Conservation (phyloP, 2,113 vertebrate species). For the Phylloscopus trochiloides region DNA sequence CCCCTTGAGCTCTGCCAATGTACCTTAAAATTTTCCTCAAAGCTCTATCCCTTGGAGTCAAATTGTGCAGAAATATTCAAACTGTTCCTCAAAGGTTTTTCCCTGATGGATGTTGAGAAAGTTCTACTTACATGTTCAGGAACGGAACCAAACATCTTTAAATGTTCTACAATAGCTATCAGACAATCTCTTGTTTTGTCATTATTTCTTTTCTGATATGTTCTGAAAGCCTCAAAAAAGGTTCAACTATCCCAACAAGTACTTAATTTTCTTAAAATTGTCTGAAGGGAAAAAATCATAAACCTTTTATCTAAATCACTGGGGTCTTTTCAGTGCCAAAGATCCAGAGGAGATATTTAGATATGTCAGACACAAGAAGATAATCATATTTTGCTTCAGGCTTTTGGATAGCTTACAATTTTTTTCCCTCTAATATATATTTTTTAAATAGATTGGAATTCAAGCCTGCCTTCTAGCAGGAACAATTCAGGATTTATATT, state of each 20-base stretch:
- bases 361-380: not conserved
- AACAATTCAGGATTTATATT: not conserved
- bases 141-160: not conserved
- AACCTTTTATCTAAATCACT: not conserved
- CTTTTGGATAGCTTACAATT: not conserved
- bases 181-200: not conserved
- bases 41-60: not conserved
- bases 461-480: not conserved
- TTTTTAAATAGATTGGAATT: slow-evolving; percentile 1
- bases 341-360: not conserved
- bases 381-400: not conserved
- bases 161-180: not conserved
- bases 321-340: not conserved
- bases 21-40: not conserved
- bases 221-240: not conserved
- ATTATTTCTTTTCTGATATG: not conserved
- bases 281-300: not conserved
- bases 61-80: not conserved
- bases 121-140: not conserved
- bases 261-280: not conserved
- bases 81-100: not conserved
- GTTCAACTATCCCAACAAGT: not conserved
- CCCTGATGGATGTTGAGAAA: not conserved
- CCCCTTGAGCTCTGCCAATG: not conserved
- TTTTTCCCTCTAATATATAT: not conserved